phyloP scores from a whole-genome alignment of 2,888 invertebrate genomes.

The Drosophila infuscata region DNA sequence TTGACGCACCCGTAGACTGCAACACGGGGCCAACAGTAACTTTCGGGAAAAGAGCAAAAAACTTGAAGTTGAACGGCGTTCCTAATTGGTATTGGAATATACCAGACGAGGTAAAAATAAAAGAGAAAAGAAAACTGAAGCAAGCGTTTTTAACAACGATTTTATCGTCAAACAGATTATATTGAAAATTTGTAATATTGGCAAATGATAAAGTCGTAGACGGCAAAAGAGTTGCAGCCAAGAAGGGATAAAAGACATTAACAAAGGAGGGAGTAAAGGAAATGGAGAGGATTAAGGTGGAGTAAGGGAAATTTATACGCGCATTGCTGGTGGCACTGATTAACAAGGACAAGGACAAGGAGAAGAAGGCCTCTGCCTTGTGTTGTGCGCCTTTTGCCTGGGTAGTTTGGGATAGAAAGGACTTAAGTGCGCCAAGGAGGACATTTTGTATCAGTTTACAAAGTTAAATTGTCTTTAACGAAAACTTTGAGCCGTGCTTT shows the following conservation, averaged over 20 bases:
- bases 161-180: conserved; percentile 5
- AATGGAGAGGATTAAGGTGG: neutral
- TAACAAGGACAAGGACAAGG: conserved; percentile 41
- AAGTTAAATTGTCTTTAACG: conserved; percentile 80
- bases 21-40: conserved; percentile 13
- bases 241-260: conserved; percentile 47
- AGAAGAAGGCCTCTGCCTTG: neutral
- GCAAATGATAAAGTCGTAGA: conserved; percentile 5
- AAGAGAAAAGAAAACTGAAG: neutral
- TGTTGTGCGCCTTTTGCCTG: conserved; percentile 11
- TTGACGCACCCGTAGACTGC: conserved; percentile 17
- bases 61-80: conserved; percentile 39
- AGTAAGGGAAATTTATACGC: neutral
- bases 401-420: conserved; percentile 58
- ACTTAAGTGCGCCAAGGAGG: conserved; percentile 73
- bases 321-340: conserved; percentile 49
- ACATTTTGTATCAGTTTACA: conserved; percentile 80
- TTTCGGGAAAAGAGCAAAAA: conserved; percentile 28
- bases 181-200: conserved; percentile 14
- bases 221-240: conserved; percentile 2
- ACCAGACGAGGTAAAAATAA: conserved; percentile 10
- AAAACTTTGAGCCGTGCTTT: conserved; percentile 66
- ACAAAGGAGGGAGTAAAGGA: neutral
- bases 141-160: neutral
- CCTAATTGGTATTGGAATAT: conserved; percentile 77